Conservation (phyloP, 2,113 vertebrate species). For the Dolichallabes microphthalmus region DNA sequence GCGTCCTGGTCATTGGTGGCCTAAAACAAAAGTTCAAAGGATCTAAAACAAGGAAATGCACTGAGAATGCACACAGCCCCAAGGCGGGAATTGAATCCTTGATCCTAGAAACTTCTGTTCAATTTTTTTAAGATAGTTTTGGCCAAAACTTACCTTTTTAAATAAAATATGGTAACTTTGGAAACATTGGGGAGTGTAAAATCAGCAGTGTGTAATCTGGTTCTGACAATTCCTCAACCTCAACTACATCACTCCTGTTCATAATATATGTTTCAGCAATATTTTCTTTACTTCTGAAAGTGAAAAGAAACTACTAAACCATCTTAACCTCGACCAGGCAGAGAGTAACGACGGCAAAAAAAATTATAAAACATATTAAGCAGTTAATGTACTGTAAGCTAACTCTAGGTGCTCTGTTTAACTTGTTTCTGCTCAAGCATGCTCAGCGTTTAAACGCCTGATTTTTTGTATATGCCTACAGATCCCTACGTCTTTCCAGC, state of each 20-base stretch:
- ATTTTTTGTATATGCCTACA: background rate
- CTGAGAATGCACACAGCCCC: too few relatives aligned
- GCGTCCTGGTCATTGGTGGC: too few relatives aligned
- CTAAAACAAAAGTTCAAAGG: too few relatives aligned
- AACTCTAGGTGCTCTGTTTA: background rate
- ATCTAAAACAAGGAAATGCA: too few relatives aligned
- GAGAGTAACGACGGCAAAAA: background rate
- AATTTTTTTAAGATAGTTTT: background rate
- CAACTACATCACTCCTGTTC: background rate
- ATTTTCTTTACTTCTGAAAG: background rate
- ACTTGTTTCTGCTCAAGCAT: background rate
- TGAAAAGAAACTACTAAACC: background rate
- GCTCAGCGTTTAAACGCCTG: background rate
- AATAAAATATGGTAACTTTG: background rate
- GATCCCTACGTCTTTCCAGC: background rate
- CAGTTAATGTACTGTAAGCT: background rate
- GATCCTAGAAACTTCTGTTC: too few relatives aligned
- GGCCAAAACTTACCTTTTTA: background rate
- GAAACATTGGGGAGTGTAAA: background rate
- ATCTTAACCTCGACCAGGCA: background rate
- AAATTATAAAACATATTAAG: background rate
- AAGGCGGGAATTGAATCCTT: too few relatives aligned
- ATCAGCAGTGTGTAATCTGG: background rate
- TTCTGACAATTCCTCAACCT: background rate
- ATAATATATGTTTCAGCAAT: background rate